phyloP scores from a whole-genome alignment of 1,140 invertebrate species.

The Neelides sp. region DNA sequence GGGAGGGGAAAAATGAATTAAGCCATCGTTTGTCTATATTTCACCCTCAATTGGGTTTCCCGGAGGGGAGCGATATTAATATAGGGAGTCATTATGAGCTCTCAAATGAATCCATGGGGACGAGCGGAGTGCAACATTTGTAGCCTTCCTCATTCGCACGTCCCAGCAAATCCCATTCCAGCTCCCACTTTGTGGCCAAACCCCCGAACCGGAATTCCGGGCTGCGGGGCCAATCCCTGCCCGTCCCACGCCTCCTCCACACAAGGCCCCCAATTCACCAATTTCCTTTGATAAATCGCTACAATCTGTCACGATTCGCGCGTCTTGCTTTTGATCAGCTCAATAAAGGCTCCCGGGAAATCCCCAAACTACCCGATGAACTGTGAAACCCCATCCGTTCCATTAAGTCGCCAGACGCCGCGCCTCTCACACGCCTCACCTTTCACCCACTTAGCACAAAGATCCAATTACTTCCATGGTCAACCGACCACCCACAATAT shows the following conservation, averaged over 20 bases:
- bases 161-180: constrained; percentile 21
- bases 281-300: constrained; percentile 31
- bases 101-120: constrained; percentile 32
- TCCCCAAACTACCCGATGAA: not conserved
- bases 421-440: not conserved
- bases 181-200: constrained; percentile 27
- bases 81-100: constrained; percentile 32
- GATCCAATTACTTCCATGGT: too few relatives aligned
- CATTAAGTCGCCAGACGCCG: not conserved
- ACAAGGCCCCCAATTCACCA: constrained; percentile 29
- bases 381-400: too few relatives aligned
- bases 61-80: constrained; percentile 29
- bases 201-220: constrained; percentile 23
- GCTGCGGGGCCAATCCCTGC: constrained; percentile 22
- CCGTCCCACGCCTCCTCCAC: constrained; percentile 16
- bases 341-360: constrained; percentile 25
- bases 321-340: constrained; percentile 28
- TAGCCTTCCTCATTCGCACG: constrained; percentile 31
- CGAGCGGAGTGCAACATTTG: constrained; percentile 27
- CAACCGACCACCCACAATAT: constrained; percentile 6
- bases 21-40: constrained; percentile 32
- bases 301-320: constrained; percentile 30
- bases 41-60: constrained; percentile 30
- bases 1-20: constrained; percentile 31
- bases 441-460: not conserved